These are phyloP conservation scores for Gallirallus australis DNA, from an alignment of 2,797 vertebrate genomes.

Conservation along the genomic window DNA sequence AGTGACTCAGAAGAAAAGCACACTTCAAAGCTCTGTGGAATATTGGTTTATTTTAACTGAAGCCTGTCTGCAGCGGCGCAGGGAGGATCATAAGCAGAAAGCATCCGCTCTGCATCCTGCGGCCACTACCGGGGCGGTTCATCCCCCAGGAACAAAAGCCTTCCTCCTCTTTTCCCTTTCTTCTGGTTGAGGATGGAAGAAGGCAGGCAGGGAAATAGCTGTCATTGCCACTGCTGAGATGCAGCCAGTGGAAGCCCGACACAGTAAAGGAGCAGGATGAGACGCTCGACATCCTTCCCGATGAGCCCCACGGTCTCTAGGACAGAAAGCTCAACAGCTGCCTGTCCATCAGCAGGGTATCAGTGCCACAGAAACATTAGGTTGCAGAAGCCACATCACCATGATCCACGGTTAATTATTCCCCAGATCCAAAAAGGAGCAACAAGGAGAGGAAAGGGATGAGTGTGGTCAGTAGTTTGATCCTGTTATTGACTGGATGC, in stretches of 20 bases:
- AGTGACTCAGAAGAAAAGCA: neutral
- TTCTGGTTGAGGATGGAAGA: neutral
- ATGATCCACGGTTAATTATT: neutral
- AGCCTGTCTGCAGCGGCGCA: neutral
- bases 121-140: neutral
- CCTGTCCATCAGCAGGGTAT: neutral
- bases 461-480: neutral
- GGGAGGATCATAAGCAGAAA: neutral
- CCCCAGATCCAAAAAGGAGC: neutral
- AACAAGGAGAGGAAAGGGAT: neutral
- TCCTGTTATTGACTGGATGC: neutral
- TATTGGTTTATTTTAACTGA: constrained; percentile 15
- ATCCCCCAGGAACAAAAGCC: neutral
- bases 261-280: fast-evolving
- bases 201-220: neutral
- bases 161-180: neutral
- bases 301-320: fast-evolving
- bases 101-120: neutral
- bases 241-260: neutral
- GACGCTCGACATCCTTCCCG: fast-evolving
- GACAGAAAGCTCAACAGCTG: neutral
- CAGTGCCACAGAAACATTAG: neutral
- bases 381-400: neutral
- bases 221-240: neutral
- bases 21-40: neutral